Base-by-base conservation (phyloP, 1,140 invertebrate genomes). In the Drosophila miranda region DNA sequence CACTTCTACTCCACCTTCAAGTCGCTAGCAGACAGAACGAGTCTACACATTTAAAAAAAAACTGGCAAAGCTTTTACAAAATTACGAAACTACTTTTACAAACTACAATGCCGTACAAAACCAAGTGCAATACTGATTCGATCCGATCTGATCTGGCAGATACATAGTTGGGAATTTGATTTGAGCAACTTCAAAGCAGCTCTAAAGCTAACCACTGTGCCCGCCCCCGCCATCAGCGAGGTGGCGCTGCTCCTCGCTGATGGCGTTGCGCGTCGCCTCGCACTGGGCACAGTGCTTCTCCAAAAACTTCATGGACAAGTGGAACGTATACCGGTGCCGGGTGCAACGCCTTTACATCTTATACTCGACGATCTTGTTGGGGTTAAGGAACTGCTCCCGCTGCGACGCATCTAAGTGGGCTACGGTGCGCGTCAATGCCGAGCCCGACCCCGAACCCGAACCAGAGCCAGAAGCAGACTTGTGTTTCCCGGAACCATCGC, bases 281-380 rank as follows among this genome's bases (percentile, higher is more conserved):
- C 89, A 90, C 51, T 90, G 89, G 41, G 75, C 78, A 83, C 89
- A 90, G 64, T 90, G 83, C 82, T 90, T 90, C 75, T 90, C 83
- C 84, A 90, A 76, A 89, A 90, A 90, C 77, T 90, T 90, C 81
- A 90, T 90, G 83, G 89, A 90, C 88, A 90, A 90, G 84, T 90
- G 88, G 84, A 90, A 90, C 78, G 89, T 90, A 90, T 90, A 89
- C 81, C 89, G 89, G 81, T 90, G 89, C 84, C 84, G 89, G 84
- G 89, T 90, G 80, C 89, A 90, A 84, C 89, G 89, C 82, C 89
- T 90, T 90, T 91, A 91, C 90, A 91, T 90, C 68, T 91, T 91
- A 70, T 91, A 89, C 77, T 91, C 90, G 70, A 91, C 81, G 53
- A 91, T 91, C 75, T 90, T 89, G 61, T 89, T 90, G 64, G 90